Evolutionary conservation across 2,797 vertebrate genomes (phyloP).

Genomic region (Heterohyrax brucei): DNA sequence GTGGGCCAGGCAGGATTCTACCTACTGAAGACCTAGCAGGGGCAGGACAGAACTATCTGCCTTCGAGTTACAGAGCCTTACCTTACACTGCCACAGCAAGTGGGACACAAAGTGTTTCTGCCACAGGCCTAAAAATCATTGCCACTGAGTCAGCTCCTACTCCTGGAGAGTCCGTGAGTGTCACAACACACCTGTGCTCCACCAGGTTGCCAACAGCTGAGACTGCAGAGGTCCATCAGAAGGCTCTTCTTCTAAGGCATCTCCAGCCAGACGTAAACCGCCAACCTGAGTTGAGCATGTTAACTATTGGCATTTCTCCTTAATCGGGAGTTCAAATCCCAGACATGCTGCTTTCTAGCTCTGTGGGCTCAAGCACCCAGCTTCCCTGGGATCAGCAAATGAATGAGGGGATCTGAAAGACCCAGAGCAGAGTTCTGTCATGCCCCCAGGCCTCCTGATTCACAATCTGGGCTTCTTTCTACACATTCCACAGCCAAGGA

Average conservation of each 20-base stretch:
- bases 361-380: not conserved
- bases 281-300: not conserved
- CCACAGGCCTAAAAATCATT: not conserved
- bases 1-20: not conserved
- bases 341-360: not conserved
- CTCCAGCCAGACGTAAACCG: no score
- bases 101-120: not conserved
- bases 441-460: not conserved
- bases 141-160: not conserved
- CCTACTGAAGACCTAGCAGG: not conserved
- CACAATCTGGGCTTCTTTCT: not conserved
- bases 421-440: not conserved
- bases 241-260: not conserved
- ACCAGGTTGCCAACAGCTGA: not conserved
- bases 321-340: conserved; percentile 4
- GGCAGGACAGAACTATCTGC: not conserved
- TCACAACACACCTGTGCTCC: not conserved
- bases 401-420: not conserved
- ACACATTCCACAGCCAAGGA: not conserved
- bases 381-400: not conserved
- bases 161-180: not conserved
- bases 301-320: not conserved
- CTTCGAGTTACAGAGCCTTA: not conserved
- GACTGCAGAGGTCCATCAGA: not conserved
- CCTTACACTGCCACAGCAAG: not conserved